Percentiles rank a stretch among this genome's conserved stretches.
These are phyloP conservation scores for Lytechinus pictus DNA, from an alignment of 35 echinoderm and acorn worm species.

Conservation along the genomic window DNA sequence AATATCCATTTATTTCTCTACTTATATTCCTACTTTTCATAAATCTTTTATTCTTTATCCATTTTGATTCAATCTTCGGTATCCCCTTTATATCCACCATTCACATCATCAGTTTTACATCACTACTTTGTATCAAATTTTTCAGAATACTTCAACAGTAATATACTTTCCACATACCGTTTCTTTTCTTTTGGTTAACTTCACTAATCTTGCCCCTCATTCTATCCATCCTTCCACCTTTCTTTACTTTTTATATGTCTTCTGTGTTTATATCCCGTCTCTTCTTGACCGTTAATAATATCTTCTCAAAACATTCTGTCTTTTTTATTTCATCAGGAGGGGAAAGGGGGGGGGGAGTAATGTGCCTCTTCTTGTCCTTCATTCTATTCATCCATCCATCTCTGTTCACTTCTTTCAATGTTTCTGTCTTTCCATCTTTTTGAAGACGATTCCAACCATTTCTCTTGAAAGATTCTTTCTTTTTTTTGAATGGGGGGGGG, in stretches of 20 bases:
- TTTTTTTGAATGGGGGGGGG: background rate
- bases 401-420: no score
- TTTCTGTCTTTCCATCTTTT: no score
- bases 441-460: background rate
- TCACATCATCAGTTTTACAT: background rate
- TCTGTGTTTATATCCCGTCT: no score
- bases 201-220: background rate
- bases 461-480: background rate
- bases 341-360: no score
- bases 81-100: background rate
- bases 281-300: no score
- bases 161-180: no score
- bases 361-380: no score
- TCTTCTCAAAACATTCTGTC: no score
- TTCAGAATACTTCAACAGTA: background rate
- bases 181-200: background rate
- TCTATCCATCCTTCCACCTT: background rate
- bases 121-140: background rate
- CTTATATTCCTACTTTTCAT: background rate
- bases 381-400: no score
- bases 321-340: no score
- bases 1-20: background rate
- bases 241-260: background rate
- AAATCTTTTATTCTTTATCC: background rate
- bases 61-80: background rate